Percentiles rank a stretch among this genome's conserved stretches.
Conservation (phyloP, 2,113 vertebrate genomes). For the Otus sunia region DNA sequence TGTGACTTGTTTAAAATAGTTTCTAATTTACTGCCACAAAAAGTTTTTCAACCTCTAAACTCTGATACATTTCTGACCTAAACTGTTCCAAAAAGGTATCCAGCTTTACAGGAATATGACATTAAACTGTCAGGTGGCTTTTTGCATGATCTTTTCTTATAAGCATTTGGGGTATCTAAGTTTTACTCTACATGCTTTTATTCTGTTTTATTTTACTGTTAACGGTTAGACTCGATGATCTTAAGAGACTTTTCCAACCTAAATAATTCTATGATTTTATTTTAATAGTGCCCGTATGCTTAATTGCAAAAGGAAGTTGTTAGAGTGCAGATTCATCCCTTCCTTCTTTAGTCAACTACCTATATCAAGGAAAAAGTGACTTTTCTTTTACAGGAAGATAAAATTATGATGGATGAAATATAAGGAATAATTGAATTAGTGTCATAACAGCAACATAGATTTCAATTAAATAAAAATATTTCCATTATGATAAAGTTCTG, state of each 20-base stretch:
- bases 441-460: not conserved
- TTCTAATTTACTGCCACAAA: not conserved
- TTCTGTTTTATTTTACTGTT: not conserved
- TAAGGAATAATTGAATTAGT: conserved; percentile 20
- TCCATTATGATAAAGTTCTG: conserved; percentile 22
- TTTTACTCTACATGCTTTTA: not conserved
- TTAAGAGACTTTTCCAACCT: not conserved
- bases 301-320: not conserved
- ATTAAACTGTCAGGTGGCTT: not conserved
- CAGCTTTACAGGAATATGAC: not conserved
- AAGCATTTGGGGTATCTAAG: not conserved
- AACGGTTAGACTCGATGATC: not conserved
- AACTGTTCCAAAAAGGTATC: not conserved
- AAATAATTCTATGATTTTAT: not conserved
- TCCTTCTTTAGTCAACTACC: not conserved
- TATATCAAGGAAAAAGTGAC: not conserved
- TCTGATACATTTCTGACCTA: not conserved
- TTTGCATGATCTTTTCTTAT: not conserved
- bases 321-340: not conserved
- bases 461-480: conserved; percentile 46
- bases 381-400: conserved; percentile 1
- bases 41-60: not conserved
- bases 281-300: not conserved
- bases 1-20: not conserved
- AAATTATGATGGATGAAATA: conserved; percentile 15